Evolutionary conservation across 2,113 vertebrate species (phyloP).

Genomic region (Reinhardtius hippoglossoides): DNA sequence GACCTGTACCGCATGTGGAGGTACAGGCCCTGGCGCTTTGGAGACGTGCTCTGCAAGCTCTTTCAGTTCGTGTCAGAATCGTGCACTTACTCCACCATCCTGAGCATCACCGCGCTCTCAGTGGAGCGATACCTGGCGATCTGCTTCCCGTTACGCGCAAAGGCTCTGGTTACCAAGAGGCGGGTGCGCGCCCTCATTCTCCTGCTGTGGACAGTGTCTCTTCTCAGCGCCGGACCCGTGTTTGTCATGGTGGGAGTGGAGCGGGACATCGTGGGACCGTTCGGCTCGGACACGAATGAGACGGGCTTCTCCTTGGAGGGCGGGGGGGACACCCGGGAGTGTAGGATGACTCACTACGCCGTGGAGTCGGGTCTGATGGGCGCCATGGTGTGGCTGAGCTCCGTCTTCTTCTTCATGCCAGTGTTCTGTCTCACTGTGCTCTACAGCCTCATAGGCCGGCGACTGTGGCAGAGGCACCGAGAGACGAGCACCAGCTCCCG

Average conservation of each 20-base stretch:
- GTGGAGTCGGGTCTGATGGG: constrained; percentile 92
- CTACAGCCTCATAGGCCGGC: constrained; percentile 95
- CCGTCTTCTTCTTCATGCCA: constrained; percentile 94
- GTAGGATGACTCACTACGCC: constrained; percentile 92
- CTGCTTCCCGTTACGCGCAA: constrained; percentile 94
- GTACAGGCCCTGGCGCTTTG: constrained; percentile 94
- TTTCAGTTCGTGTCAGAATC: constrained; percentile 97
- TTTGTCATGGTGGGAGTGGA: constrained; percentile 95
- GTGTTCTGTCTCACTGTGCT: constrained; percentile 96
- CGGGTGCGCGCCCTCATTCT: constrained; percentile 91
- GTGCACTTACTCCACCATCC: constrained; percentile 96
- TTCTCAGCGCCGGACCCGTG: constrained; percentile 92
- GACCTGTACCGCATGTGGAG: constrained; percentile 96
- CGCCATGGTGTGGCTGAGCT: constrained; percentile 96
- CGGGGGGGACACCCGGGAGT: constrained; percentile 89
- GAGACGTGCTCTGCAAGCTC: constrained; percentile 93
- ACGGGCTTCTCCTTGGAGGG: constrained; percentile 76
- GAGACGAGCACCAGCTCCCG: constrained; percentile 85
- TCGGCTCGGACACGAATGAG: constrained; percentile 59
- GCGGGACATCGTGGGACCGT: constrained; percentile 69
- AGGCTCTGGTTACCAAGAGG: constrained; percentile 92
- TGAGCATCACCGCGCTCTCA: constrained; percentile 95
- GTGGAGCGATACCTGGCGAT: constrained; percentile 96
- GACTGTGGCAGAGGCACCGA: constrained; percentile 89
- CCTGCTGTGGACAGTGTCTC: constrained; percentile 91